Evolutionary conservation across 2,888 invertebrate species (phyloP), one percentile per base, ranked within the genome.

Genomic region (Melanostoma mellinum): DNA sequence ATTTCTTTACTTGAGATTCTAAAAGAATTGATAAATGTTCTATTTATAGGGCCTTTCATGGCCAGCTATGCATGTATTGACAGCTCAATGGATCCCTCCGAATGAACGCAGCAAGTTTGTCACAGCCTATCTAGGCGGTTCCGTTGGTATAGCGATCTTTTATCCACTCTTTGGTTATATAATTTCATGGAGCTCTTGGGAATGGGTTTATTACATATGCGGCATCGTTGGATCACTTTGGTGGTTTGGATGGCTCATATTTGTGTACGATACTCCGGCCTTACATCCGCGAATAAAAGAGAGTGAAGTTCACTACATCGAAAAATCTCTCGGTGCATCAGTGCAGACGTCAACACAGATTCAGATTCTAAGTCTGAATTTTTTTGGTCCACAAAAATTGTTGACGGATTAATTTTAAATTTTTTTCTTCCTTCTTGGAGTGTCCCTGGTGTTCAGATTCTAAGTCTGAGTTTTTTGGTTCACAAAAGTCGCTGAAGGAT

Each of bases 1-100:
- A n/a, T n/a, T n/a, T n/a, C n/a, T n/a, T n/a, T n/a, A n/a, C n/a
- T n/a, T n/a, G n/a, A n/a, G n/a, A n/a, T n/a, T n/a, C n/a, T n/a
- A n/a, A n/a, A n/a, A n/a, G n/a, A n/a, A n/a, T n/a, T n/a, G n/a
- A n/a, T n/a, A n/a, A n/a, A n/a, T 33, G 20, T 8, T 55, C 8
- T 60, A 9, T 2, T 60, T 88, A 52, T 75, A 94, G 94, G 94
- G 94, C 3, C 92, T 94, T 33, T 92, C 94, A 3, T 96, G 95
- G 93, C 96, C 96, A 2, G 93, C 95, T 2, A 95, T 96, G 95
- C 95, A 96, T 89, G 92, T 94, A 33, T 92, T 97, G 92, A 95
- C 95, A 84, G 95, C 95, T 0, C 93, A 94, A 86, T 97, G 97
- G 97, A 95, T 96, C 65, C 96, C 96, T 9, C 95, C 95, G 0